These are phyloP conservation scores for Syrista parreyssii DNA, from an alignment of 2,888 invertebrate genomes.

Conservation along the genomic window DNA sequence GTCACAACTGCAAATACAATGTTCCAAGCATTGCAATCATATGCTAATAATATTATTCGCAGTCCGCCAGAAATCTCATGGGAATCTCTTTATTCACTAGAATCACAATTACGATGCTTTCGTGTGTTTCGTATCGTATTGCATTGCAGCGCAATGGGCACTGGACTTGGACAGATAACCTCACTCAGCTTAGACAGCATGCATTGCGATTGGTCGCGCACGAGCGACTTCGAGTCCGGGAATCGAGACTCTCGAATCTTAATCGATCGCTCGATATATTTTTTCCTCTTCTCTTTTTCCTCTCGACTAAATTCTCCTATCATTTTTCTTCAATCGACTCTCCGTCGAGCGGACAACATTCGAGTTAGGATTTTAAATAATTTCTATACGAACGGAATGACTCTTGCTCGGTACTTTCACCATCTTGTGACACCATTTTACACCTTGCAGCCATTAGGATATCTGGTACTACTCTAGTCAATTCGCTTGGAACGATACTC, in stretches of 20 bases:
- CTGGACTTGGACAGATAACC: neutral
- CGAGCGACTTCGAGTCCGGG: neutral
- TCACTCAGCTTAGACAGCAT: neutral
- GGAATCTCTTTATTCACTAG: neutral
- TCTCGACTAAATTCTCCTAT: constrained; percentile 20
- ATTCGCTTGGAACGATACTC: neutral
- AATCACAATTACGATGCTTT: neutral
- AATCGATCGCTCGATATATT: neutral
- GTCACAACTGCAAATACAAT: neutral
- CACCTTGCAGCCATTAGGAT: constrained; percentile 15
- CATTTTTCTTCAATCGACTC: constrained; percentile 11
- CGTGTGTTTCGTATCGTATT: neutral
- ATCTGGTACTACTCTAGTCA: constrained; percentile 3
- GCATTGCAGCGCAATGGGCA: too few species aligned
- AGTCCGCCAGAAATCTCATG: neutral
- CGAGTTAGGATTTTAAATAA: constrained; percentile 40
- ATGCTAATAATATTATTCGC: neutral
- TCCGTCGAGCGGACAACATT: constrained; percentile 1
- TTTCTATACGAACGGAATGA: constrained; percentile 21
- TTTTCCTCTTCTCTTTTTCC: neutral
- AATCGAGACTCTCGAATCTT: neutral
- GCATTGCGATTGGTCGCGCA: neutral
- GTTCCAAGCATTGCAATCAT: neutral
- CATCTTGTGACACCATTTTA: constrained; percentile 30
- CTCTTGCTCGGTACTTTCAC: constrained; percentile 38